Base-by-base conservation (phyloP, 2,888 invertebrate species). In the Uloborus plumipes region DNA sequence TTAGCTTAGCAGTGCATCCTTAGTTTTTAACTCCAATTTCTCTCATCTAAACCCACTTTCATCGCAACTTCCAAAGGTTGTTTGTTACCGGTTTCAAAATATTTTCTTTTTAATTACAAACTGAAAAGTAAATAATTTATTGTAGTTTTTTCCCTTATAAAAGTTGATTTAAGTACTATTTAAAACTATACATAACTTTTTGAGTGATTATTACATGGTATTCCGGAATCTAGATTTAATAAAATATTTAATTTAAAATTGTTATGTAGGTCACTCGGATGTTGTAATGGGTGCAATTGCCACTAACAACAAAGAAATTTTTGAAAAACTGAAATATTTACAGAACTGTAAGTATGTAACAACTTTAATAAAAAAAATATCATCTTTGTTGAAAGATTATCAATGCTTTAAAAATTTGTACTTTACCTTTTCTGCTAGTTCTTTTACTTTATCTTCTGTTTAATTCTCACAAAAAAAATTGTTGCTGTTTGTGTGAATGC, bases 231-330 rank as follows among this genome's bases (percentile, higher is more conserved):
- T 18, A 22, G 0, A 18, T 7, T 62, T 62, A 7, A 4, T 26
- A 22, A 61, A 61, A 22, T 22, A 26, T 26, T 26, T 26, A 2
- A 26, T 26, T 26, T 3, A 26, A n/a, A n/a, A 61, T 6, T 61
- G 1, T 71, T 51, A 31, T 47, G 16, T 51, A 85, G 90, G 99
- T 0, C 99, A 99, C 90, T 94, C 96, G 0, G 99, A 99, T 90
- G 94, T 97, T 22, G 93, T 99, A 9, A 99, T 99, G 99, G 99
- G 99, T 2, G 94, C 95, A 18, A 92, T 94, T 11, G 91, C 94
- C 51, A 92, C 94, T 3, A 95, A 93, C 86, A 91, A 93, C 86
- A 92, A 94, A 59, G 92, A 92, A 62, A 87, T 98, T 3, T 93
- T 92, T 84, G 90, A 93, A 15, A 92, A 91, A 88, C 89, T 99